Conservation (phyloP, 2,797 vertebrate species). For the Etheostoma nigrum region DNA sequence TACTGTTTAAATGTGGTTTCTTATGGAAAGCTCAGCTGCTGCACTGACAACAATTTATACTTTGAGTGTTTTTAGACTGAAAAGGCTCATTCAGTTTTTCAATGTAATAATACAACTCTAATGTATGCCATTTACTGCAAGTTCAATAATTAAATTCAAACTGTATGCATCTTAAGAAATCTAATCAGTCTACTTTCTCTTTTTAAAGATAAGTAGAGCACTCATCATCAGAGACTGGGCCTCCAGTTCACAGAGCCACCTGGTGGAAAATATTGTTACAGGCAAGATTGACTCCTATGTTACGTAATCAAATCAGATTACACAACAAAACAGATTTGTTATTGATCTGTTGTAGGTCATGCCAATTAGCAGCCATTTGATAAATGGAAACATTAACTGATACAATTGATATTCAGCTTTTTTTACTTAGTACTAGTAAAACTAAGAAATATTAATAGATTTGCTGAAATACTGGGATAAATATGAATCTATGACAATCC, state of each 20-base stretch:
- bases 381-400: conserved; percentile 31
- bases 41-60: background rate
- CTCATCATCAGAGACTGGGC: conserved; percentile 7
- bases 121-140: background rate
- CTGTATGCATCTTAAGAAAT: background rate
- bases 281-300: conserved; percentile 3
- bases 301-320: conserved; percentile 40
- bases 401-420: conserved; percentile 32
- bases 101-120: background rate
- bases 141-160: background rate
- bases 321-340: conserved; percentile 39
- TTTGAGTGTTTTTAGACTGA: background rate
- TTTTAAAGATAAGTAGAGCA: too few relatives aligned
- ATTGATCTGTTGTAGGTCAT: conserved; percentile 42
- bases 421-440: conserved; percentile 16
- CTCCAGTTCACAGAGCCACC: conserved; percentile 70
- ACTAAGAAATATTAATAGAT: background rate
- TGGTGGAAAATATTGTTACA: conserved; percentile 65
- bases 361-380: conserved; percentile 49
- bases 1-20: background rate
- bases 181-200: background rate
- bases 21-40: background rate
- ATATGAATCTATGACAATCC: background rate
- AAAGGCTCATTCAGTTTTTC: background rate
- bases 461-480: background rate